A percentile compares a stretch with the other conserved stretches of the same genome.
These are phyloP conservation scores for Drosophila gaucha DNA, from an alignment of 2,888 invertebrate genomes.

Conservation along the genomic window DNA sequence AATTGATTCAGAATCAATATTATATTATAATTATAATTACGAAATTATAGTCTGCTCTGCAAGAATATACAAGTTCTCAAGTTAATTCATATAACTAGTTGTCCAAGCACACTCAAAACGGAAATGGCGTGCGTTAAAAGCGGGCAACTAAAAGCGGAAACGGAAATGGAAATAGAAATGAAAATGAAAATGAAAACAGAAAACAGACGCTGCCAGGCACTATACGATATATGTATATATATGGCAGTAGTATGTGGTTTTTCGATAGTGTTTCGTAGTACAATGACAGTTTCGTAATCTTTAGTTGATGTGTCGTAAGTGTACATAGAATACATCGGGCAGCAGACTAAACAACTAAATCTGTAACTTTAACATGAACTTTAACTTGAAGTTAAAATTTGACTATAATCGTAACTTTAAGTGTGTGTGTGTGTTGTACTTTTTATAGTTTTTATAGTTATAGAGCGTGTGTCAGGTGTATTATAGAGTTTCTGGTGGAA, in stretches of 20 bases:
- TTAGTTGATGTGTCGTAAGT: conserved; percentile 29
- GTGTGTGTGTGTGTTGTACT: conserved; percentile 15
- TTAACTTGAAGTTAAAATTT: conserved; percentile 9
- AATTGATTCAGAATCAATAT: not conserved
- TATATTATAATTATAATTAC: conserved; percentile 2
- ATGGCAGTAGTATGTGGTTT: conserved; percentile 16
- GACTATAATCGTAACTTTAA: conserved; percentile 11
- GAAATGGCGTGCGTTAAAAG: conserved; percentile 51
- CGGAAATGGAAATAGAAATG: conserved; percentile 41
- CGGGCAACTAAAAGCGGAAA: conserved; percentile 44
- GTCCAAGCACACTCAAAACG: conserved; percentile 34
- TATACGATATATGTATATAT: conserved; percentile 4
- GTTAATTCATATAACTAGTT: conserved; percentile 15
- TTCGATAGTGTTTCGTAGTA: conserved; percentile 35
- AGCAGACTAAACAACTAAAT: conserved; percentile 36
- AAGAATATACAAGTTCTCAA: conserved; percentile 1
- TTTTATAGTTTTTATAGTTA: conserved; percentile 2
- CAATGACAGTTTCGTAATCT: conserved; percentile 45
- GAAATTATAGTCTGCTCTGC: conserved; percentile 5
- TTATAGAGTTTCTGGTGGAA: conserved; percentile 13
- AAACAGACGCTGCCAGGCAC: conserved; percentile 23
- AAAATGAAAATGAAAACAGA: conserved; percentile 10
- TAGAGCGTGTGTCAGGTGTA: conserved; percentile 17
- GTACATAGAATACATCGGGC: conserved; percentile 28
- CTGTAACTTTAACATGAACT: conserved; percentile 14